Percentiles rank a stretch among this genome's conserved stretches.
Evolutionary conservation across 2,113 vertebrate species (phyloP).

Genomic region (Pseudorectes ferrugineus): DNA sequence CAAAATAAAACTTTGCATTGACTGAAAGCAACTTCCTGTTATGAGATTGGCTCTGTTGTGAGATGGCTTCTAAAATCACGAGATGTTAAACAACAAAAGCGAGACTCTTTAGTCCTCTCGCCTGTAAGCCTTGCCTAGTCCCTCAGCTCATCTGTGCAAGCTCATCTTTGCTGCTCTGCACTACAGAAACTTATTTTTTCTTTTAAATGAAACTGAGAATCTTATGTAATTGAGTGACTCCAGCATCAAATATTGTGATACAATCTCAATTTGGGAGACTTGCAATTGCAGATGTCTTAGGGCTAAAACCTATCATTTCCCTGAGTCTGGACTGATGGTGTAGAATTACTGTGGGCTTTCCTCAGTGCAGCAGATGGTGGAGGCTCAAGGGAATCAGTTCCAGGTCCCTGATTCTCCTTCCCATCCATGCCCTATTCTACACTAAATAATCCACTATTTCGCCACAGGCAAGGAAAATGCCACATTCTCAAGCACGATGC

Average conservation of each 20-base stretch:
- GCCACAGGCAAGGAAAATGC: background rate
- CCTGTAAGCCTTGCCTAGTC: background rate
- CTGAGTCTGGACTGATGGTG: background rate
- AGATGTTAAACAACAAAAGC: background rate
- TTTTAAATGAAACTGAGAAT: constrained; percentile 14
- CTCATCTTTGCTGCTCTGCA: background rate
- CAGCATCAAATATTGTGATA: background rate
- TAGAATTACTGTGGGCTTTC: background rate
- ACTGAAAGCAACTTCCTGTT: background rate
- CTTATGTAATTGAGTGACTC: background rate
- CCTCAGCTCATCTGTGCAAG: background rate
- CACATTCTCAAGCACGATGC: accelerated
- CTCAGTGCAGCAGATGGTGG: background rate
- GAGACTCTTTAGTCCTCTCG: background rate
- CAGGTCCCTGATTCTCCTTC: background rate
- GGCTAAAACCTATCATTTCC: background rate
- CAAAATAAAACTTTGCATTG: background rate
- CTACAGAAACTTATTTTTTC: background rate
- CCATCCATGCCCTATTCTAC: background rate
- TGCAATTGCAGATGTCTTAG: background rate
- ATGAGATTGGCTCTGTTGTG: background rate
- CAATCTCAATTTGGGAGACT: background rate
- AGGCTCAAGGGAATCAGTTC: background rate
- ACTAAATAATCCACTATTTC: background rate
- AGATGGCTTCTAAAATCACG: background rate